phyloP scores from a whole-genome alignment of 2,888 invertebrate species.

The Phaonia tiefii region DNA sequence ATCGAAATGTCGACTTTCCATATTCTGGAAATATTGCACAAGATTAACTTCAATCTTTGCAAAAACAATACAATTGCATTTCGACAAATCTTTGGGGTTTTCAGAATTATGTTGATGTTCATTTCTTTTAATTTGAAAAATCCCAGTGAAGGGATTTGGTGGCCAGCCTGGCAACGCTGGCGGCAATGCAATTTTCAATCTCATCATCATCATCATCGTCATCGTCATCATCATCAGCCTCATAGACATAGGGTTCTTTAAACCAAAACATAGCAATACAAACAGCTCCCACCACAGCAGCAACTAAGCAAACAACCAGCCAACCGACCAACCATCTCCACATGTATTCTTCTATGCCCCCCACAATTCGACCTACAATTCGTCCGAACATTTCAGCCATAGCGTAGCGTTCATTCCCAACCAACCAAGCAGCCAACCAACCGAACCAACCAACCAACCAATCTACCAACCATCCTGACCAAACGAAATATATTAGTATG shows the following conservation, averaged over 20 bases:
- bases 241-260: constrained; percentile 11
- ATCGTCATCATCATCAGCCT: not conserved
- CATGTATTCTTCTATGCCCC: not conserved
- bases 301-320: constrained; percentile 42
- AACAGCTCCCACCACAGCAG: constrained; percentile 18
- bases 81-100: no score
- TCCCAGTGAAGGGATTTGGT: no score
- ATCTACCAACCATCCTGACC: not conserved
- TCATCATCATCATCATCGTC: constrained; percentile 11
- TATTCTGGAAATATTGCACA: no score
- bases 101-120: no score
- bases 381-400: not conserved
- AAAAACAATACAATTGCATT: no score
- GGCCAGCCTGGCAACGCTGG: no score
- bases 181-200: not conserved
- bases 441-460: constrained; percentile 28
- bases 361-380: constrained; percentile 1
- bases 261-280: constrained; percentile 43
- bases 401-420: not conserved
- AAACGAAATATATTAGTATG: constrained; percentile 33
- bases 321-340: constrained; percentile 40
- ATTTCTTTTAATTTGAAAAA: no score
- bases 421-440: constrained; percentile 1
- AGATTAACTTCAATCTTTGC: no score
- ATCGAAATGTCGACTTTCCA: no score